Base-by-base conservation (phyloP, 2,797 vertebrate genomes). In the Lacerta bilineata region DNA sequence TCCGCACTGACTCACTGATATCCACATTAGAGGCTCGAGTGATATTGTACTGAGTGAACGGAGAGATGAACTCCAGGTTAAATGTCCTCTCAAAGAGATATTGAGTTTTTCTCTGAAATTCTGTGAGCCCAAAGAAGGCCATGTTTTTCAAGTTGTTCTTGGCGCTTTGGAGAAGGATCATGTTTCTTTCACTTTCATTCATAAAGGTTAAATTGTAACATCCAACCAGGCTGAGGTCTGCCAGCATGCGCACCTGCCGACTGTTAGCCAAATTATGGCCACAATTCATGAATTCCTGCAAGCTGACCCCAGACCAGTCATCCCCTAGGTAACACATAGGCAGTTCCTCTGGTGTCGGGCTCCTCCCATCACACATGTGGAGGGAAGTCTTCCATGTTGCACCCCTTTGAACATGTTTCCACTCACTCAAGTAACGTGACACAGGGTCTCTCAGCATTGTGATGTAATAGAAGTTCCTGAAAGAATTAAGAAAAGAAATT, bases 31-130 rank as follows among this genome's bases (percentile, higher is more conserved):
- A 98, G 36, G 98, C 99, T 8, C 99, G 97, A 0, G 99, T 99
- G 91, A 98, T 98, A 55, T 99, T 99, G 96, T 99, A 98, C 83
- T 99, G 99, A 9, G 98, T 99, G 97, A 99, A 99, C 0, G 98
- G 98, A 2, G 99, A 97, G 95, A 99, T 99, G 97, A 99, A 99
- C 91, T 98, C 98, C 94, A 99, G 98, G 96, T 96, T 98, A 97
- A 99, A 99, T 96, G 98, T 99, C 97, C 98, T 98, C 97, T 99
- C 99, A 75, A 99, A 99, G 96, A 99, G 97, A 96, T 99, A 99
- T 94, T 99, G 99, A 1, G 99, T 99, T 97, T 99, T 99, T 95
- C 99, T 98, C 94, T 99, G 99, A 94, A 99, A 99, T 93, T 99
- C 99, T 0, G 99, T 99, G 90, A 99, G 98, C 85, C 99, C 99